These are phyloP conservation scores for Cheilosia vulpina DNA, from an alignment of 2,888 invertebrate species.

Conservation along the genomic window DNA sequence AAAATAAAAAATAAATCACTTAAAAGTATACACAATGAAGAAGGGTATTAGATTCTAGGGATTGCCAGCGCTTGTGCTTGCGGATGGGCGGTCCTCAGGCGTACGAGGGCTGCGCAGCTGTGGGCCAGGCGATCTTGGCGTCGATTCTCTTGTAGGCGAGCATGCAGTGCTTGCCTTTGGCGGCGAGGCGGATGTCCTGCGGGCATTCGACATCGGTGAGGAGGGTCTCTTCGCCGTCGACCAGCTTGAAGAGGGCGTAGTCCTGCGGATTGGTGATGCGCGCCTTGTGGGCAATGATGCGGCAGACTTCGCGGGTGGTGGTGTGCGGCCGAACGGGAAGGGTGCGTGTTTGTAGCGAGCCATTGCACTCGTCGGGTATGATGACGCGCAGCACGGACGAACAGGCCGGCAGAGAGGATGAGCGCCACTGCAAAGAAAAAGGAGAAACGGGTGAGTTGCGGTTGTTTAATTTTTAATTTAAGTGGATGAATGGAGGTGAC, in stretches of 20 bases:
- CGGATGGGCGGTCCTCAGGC: constrained; percentile 45
- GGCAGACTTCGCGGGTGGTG: constrained; percentile 95
- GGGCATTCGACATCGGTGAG: constrained; percentile 95
- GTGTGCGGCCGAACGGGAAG: constrained; percentile 97
- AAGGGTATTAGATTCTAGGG: constrained; percentile 60
- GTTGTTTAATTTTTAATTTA: neutral
- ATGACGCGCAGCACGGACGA: constrained; percentile 94
- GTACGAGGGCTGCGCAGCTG: constrained; percentile 79
- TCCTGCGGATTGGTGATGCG: constrained; percentile 98
- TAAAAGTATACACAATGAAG: constrained; percentile 70
- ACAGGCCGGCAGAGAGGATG: constrained; percentile 85
- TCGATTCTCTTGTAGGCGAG: constrained; percentile 97
- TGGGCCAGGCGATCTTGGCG: constrained; percentile 98
- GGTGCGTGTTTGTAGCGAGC: constrained; percentile 95
- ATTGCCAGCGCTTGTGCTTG: constrained; percentile 53
- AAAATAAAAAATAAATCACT: constrained; percentile 42
- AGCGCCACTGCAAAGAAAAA: constrained; percentile 83
- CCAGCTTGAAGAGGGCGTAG: constrained; percentile 95
- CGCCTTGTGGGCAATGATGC: constrained; percentile 97
- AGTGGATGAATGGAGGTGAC: no score
- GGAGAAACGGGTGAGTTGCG: constrained; percentile 2
- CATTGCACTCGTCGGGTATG: constrained; percentile 96
- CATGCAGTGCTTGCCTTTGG: constrained; percentile 92
- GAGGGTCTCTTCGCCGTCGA: constrained; percentile 96
- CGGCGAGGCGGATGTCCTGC: constrained; percentile 91